These are phyloP conservation scores for Ariopsis seemanni DNA, from an alignment of 2,113 vertebrate genomes.

Conservation along the genomic window DNA sequence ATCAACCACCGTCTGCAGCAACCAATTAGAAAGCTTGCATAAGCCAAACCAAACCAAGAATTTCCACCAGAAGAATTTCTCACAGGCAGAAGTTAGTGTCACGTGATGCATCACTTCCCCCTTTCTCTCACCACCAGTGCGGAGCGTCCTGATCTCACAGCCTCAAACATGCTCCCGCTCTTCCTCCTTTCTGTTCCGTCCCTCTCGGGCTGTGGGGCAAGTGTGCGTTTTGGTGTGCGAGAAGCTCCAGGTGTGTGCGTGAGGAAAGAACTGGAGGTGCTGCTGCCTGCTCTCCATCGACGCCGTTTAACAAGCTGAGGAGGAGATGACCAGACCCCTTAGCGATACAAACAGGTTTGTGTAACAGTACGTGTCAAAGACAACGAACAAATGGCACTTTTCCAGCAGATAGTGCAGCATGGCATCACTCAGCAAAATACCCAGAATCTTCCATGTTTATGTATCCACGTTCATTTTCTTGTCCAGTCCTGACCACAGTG, in stretches of 20 bases:
- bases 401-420: background rate
- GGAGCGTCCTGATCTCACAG: slow-evolving; percentile 73
- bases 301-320: slow-evolving; percentile 66
- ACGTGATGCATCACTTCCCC: background rate
- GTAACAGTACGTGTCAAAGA: background rate
- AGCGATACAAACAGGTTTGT: background rate
- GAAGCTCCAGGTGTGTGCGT: background rate
- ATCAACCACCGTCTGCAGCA: slow-evolving; percentile 78
- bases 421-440: background rate
- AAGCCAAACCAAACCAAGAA: background rate
- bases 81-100: too few relatives aligned
- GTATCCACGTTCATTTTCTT: too few relatives aligned
- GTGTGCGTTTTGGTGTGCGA: slow-evolving; percentile 24
- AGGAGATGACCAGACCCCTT: background rate
- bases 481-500: background rate
- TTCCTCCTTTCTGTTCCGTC: background rate
- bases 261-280: slow-evolving; percentile 43
- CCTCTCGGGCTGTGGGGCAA: background rate
- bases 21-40: slow-evolving; percentile 46
- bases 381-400: background rate
- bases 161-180: slow-evolving; percentile 72
- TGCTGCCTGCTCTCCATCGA: slow-evolving; percentile 48
- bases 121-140: slow-evolving; percentile 78
- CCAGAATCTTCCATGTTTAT: background rate
- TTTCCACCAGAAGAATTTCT: background rate